Percentiles rank a stretch among this genome's conserved stretches.
These are phyloP conservation scores for Aromia moschata DNA, from an alignment of 2,888 invertebrate genomes.

Conservation along the genomic window DNA sequence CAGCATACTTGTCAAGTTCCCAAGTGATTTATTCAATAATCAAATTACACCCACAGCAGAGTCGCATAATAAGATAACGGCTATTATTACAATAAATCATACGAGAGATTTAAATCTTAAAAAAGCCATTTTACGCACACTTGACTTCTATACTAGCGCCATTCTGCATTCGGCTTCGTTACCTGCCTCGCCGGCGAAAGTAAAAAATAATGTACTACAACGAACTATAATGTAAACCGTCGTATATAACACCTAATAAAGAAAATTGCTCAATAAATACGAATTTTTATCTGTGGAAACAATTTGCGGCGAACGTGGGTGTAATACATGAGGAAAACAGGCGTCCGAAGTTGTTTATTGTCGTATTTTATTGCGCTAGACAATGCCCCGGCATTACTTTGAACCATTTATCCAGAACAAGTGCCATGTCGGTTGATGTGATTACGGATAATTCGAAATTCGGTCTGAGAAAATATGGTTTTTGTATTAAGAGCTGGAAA, in stretches of 20 bases:
- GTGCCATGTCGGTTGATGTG: too few relatives aligned
- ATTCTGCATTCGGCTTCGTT: slow-evolving; percentile 1
- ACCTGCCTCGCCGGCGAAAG: slow-evolving; percentile 19
- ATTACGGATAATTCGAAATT: too few relatives aligned
- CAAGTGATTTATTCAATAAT: too few relatives aligned
- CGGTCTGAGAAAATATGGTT: too few relatives aligned
- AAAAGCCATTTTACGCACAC: slow-evolving; percentile 33
- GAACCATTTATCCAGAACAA: not conserved
- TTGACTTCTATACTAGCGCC: slow-evolving; percentile 21
- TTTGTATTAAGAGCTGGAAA: too few relatives aligned
- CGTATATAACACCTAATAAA: slow-evolving; percentile 37
- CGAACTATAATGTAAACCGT: slow-evolving; percentile 33
- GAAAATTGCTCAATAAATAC: slow-evolving; percentile 35
- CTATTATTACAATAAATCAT: too few relatives aligned
- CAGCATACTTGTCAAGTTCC: too few relatives aligned
- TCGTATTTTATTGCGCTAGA: slow-evolving; percentile 32
- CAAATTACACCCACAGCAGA: too few relatives aligned
- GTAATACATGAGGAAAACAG: slow-evolving; percentile 39
- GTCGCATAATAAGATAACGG: too few relatives aligned
- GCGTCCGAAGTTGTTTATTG: slow-evolving; percentile 42
- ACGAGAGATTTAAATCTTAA: too few relatives aligned
- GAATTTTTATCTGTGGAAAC: slow-evolving; percentile 35
- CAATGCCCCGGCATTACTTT: slow-evolving; percentile 34
- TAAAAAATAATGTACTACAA: slow-evolving; percentile 31
- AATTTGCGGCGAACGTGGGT: slow-evolving; percentile 40